These are phyloP conservation scores for Lates calcarifer DNA, from an alignment of 2,113 vertebrate species.

Conservation along the genomic window DNA sequence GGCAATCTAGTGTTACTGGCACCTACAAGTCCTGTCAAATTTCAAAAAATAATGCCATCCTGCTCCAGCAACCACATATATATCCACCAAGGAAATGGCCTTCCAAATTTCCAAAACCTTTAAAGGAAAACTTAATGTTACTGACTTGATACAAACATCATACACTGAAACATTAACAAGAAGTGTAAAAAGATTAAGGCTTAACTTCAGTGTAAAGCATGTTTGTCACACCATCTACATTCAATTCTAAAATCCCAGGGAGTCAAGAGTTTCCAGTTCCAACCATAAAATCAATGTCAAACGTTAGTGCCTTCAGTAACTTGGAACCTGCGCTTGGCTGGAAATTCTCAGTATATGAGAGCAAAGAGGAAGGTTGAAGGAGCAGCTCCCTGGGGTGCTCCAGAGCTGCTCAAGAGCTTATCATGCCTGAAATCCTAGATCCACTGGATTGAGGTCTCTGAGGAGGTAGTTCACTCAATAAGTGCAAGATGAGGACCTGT, in stretches of 20 bases:
- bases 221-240: not conserved
- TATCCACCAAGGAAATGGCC: no score
- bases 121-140: not conserved
- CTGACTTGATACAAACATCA: not conserved
- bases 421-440: conserved; percentile 17
- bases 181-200: not conserved
- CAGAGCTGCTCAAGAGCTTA: conserved; percentile 19
- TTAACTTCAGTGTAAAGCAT: not conserved
- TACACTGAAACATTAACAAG: not conserved
- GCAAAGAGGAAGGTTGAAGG: conserved; percentile 8
- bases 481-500: not conserved
- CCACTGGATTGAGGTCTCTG: conserved; percentile 10
- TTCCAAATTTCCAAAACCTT: not conserved
- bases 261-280: not conserved
- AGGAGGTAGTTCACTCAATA: not conserved
- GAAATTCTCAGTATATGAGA: not conserved
- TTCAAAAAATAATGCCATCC: not conserved
- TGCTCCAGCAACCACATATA: not conserved
- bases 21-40: not conserved
- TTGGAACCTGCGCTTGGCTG: not conserved
- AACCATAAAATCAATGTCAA: not conserved
- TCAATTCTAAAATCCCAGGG: not conserved
- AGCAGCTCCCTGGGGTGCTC: conserved; percentile 2
- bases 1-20: not conserved
- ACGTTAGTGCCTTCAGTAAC: not conserved